phyloP scores from a whole-genome alignment of 2,888 invertebrate genomes.

The Chaitophorus viminalis region DNA sequence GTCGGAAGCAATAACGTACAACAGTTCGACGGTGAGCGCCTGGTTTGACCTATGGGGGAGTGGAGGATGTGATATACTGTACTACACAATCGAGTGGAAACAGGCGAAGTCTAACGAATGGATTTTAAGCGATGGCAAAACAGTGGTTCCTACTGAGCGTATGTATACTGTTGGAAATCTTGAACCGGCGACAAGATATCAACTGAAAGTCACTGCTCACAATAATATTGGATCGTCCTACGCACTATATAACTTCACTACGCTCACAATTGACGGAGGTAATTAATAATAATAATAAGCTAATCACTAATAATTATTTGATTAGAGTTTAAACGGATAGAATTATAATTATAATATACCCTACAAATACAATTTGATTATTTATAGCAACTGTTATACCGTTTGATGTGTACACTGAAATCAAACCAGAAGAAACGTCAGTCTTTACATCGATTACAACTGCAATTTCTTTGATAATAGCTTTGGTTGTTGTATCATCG shows the following conservation, averaged over 20 bases:
- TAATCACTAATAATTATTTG: slow-evolving; percentile 66
- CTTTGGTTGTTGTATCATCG: slow-evolving; percentile 45
- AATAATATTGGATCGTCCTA: slow-evolving; percentile 88
- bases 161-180: slow-evolving; percentile 83
- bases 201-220: slow-evolving; percentile 73
- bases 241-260: slow-evolving; percentile 86
- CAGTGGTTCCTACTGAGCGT: slow-evolving; percentile 82
- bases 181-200: slow-evolving; percentile 73
- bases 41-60: slow-evolving; percentile 91
- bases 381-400: slow-evolving; percentile 53
- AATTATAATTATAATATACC: neutral
- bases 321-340: neutral
- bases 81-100: slow-evolving; percentile 85
- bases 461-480: slow-evolving; percentile 48
- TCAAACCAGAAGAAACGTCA: slow-evolving; percentile 40
- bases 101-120: slow-evolving; percentile 73
- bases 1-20: slow-evolving; percentile 84
- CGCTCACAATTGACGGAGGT: slow-evolving; percentile 81
- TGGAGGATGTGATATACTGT: slow-evolving; percentile 86
- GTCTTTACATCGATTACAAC: slow-evolving; percentile 56
- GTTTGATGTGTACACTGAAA: slow-evolving; percentile 44
- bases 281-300: slow-evolving; percentile 62
- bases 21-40: slow-evolving; percentile 85
- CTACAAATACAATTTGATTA: neutral
- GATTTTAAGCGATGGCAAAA: slow-evolving; percentile 75